phyloP scores from a whole-genome alignment of 2,113 vertebrate species.

The Saccopteryx leptura region DNA sequence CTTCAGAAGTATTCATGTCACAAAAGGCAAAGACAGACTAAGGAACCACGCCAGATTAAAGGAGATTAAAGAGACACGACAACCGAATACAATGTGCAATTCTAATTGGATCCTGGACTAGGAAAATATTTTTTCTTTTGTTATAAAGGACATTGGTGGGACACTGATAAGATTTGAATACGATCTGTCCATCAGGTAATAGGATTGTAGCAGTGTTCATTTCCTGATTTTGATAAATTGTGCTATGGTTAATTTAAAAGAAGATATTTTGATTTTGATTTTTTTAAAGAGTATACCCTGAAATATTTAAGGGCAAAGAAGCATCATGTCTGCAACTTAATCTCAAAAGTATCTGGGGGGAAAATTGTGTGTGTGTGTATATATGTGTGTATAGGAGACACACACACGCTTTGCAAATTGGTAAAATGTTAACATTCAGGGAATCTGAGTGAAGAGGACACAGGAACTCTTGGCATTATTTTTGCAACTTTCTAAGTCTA shows the following conservation, averaged over 20 bases:
- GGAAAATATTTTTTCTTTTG: slow-evolving; percentile 10
- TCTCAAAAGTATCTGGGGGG: not conserved
- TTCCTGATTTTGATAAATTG: slow-evolving; percentile 26
- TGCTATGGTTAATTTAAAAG: slow-evolving; percentile 26
- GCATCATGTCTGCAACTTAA: not conserved
- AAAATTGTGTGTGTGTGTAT: not conserved
- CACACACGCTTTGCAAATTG: not conserved
- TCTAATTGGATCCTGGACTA: not conserved
- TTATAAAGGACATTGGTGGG: slow-evolving; percentile 21
- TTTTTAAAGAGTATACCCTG: not conserved
- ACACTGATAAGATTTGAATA: slow-evolving; percentile 48
- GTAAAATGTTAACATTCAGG: not conserved
- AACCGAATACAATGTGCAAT: not conserved
- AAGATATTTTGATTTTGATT: not conserved
- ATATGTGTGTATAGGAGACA: not conserved
- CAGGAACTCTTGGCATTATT: not conserved
- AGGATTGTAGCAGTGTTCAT: slow-evolving; percentile 7
- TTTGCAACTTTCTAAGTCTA: slow-evolving; percentile 53
- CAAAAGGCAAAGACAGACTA: not conserved
- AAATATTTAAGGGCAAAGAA: slow-evolving; percentile 46
- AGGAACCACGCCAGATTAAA: not conserved
- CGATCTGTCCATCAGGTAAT: slow-evolving; percentile 28
- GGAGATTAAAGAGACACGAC: not conserved
- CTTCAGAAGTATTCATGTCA: not conserved
- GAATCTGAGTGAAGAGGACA: not conserved